Conservation (phyloP, 2,888 invertebrate genomes). For the Loripinus fragilis region DNA sequence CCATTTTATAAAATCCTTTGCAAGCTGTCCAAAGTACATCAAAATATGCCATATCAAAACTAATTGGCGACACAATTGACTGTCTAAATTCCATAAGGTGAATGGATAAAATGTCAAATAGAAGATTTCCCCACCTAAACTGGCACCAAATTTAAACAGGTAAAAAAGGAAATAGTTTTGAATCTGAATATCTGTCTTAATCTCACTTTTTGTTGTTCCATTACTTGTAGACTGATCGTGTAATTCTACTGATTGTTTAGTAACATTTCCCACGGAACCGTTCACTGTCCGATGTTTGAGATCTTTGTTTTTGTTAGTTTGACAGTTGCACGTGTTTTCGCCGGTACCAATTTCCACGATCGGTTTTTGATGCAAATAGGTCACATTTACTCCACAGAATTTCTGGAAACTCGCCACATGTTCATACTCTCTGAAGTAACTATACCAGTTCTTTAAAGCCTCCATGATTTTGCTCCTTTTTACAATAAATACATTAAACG, state of each 20-base stretch:
- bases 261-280: background rate
- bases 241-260: background rate
- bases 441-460: constrained; percentile 30
- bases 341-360: background rate
- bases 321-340: constrained; percentile 8
- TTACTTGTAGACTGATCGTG: background rate
- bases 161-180: constrained; percentile 45
- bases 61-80: constrained; percentile 92
- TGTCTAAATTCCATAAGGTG: constrained; percentile 97
- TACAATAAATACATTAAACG: background rate
- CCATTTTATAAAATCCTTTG: constrained; percentile 92
- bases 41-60: constrained; percentile 80
- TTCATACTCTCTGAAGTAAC: constrained; percentile 84
- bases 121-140: constrained; percentile 95
- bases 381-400: constrained; percentile 88
- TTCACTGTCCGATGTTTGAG: background rate
- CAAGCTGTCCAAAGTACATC: constrained; percentile 87
- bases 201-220: constrained; percentile 9
- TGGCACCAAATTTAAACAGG: constrained; percentile 92
- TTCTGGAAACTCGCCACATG: constrained; percentile 91
- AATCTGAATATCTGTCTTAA: constrained; percentile 3
- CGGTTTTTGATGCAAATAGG: constrained; percentile 40
- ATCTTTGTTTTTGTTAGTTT: background rate
- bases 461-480: constrained; percentile 39
- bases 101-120: constrained; percentile 96